Conservation (phyloP, 2,113 vertebrate genomes). For the Aegithalos caudatus region DNA sequence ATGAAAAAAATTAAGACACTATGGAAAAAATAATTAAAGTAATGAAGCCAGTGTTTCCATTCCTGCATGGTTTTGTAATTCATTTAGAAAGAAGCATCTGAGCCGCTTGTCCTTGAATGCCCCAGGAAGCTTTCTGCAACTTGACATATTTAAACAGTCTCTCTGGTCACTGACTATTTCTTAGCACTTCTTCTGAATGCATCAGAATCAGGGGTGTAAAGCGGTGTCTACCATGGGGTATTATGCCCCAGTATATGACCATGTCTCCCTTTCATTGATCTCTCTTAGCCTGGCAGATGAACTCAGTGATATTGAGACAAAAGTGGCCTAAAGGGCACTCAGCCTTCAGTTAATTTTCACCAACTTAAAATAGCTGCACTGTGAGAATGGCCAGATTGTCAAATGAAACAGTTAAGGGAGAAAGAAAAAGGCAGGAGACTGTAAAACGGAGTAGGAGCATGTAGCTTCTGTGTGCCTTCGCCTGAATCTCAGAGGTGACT, state of each 20-base stretch:
- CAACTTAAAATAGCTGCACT: not conserved
- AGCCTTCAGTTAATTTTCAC: not conserved
- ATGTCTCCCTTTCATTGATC: not conserved
- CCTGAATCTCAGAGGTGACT: not conserved
- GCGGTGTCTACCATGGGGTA: not conserved
- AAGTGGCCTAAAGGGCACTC: not conserved
- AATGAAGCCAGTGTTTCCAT: not conserved
- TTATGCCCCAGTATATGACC: not conserved
- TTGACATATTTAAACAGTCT: not conserved
- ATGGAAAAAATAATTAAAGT: not conserved
- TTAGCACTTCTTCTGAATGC: not conserved
- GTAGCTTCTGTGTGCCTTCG: rapidly evolving
- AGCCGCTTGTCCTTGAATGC: not conserved
- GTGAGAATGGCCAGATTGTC: not conserved
- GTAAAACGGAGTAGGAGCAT: not conserved
- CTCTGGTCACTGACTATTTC: not conserved
- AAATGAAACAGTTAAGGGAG: not conserved
- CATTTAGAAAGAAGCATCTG: conserved; percentile 13
- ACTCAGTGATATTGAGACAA: not conserved
- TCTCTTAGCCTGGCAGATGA: not conserved
- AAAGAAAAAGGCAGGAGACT: not conserved
- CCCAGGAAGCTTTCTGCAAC: not conserved
- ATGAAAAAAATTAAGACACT: not conserved
- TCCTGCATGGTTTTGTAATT: not conserved
- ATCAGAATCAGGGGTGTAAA: not conserved